Base-by-base conservation (phyloP, 2,888 invertebrate genomes). In the Apantesis nais region DNA sequence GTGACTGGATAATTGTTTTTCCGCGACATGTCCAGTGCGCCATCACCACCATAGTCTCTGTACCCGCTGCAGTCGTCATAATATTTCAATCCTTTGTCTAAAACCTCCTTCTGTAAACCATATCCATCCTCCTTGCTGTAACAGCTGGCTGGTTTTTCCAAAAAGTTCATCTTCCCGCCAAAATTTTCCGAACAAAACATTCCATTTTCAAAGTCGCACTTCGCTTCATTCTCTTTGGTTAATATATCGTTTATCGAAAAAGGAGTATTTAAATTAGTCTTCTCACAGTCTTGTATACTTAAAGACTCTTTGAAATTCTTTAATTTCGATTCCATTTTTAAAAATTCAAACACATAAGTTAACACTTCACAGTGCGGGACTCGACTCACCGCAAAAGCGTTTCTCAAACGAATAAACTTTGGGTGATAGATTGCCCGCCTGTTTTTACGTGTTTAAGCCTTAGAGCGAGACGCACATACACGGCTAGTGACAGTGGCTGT, bases 211-310 rank as follows among this genome's bases (percentile, higher is more conserved):
- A 92, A 92, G 77, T 91, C 90, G 81, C 90, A 93, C 87, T 91
- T 94, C 76, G 89, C 87, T 73, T 93, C 94, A 67, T 93, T 94
- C 85, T 95, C 96, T 78, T 93, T 94, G n/a, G 96, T 96, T 84
- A 97, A 89, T 87, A 97, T 97, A 83, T 97, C 97, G 82, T 97
- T 97, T 70, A 97, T 97, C 16, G 97, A 97, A 90, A 97, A 97
- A 52, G 97, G 97, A 16, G 97, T 97, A 16, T 95, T 93, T 75
- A 94, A 84, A 84, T 82, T 91, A 1, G 91, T 91, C 79, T 94
- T 94, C 77, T 94, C 94, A 88, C 94, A 90, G 58, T 94, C 93
- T 85, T 90, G 90, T 71, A 92, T 87, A 8, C 86, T 83, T 66
- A 90, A 76, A 9, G 90, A 80, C 66, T 93, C 91, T 81, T 91